Percentiles rank a stretch among this genome's conserved stretches.
phyloP scores from a whole-genome alignment of 2,113 vertebrate species.

The Orthonyx spaldingii region DNA sequence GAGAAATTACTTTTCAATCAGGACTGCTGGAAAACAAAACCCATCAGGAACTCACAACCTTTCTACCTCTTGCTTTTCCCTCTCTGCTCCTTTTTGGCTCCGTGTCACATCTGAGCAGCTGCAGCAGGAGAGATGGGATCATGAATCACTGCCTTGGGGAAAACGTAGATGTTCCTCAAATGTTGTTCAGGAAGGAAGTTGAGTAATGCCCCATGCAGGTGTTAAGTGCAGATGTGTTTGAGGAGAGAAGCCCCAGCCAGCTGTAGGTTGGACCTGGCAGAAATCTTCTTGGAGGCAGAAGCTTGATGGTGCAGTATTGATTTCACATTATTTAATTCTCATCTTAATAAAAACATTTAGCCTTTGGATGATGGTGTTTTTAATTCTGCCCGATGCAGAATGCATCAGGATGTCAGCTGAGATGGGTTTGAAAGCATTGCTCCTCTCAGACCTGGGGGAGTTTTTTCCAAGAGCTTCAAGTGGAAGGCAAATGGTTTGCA shows the following conservation, averaged over 20 bases:
- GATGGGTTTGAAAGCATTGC: background rate
- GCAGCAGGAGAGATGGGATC: background rate
- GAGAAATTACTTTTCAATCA: background rate
- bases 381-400: background rate
- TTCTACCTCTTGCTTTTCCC: background rate
- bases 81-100: background rate
- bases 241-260: background rate
- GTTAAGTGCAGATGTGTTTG: background rate
- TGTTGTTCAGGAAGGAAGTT: background rate
- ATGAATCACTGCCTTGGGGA: background rate
- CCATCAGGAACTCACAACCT: background rate
- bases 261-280: background rate
- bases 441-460: background rate
- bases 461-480: background rate
- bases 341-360: background rate
- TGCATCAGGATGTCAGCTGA: background rate
- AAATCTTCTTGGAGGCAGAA: background rate
- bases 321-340: background rate
- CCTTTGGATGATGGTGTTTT: background rate
- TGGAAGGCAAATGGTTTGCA: background rate
- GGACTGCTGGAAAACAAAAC: background rate
- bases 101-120: background rate
- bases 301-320: background rate
- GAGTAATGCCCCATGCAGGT: background rate
- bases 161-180: background rate